Conservation (phyloP, 2,797 vertebrate species). For the Cyclopterus lumpus region DNA sequence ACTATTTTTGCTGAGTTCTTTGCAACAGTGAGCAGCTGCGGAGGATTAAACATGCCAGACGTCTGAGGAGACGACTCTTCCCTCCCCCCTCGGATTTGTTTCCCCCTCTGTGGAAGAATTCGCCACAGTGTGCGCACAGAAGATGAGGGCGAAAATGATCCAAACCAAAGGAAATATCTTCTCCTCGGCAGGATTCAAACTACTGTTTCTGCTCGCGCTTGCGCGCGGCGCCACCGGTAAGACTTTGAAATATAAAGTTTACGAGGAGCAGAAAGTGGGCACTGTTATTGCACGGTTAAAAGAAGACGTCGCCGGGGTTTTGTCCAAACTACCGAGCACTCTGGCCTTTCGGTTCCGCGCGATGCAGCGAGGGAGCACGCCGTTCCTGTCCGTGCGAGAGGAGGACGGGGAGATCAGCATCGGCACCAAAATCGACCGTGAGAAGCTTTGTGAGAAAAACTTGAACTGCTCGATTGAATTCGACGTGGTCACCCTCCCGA, state of each 20-base stretch:
- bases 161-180: slow-evolving; percentile 59
- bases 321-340: slow-evolving; percentile 89
- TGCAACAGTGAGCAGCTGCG: slow-evolving; percentile 17
- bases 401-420: slow-evolving; percentile 95
- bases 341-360: slow-evolving; percentile 91
- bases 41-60: slow-evolving; percentile 75
- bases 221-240: slow-evolving; percentile 78
- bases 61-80: slow-evolving; percentile 55
- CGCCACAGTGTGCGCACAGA: slow-evolving; percentile 44
- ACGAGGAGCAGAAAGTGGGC: slow-evolving; percentile 95
- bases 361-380: slow-evolving; percentile 91
- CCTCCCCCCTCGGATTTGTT: background rate
- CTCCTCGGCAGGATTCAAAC: slow-evolving; percentile 60
- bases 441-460: slow-evolving; percentile 95
- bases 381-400: slow-evolving; percentile 90
- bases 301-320: slow-evolving; percentile 90
- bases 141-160: slow-evolving; percentile 66
- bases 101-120: slow-evolving; percentile 54
- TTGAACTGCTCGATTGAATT: slow-evolving; percentile 96
- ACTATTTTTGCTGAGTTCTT: slow-evolving; percentile 30
- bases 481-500: slow-evolving; percentile 95
- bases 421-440: slow-evolving; percentile 93
- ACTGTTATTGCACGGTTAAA: slow-evolving; percentile 91
- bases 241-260: slow-evolving; percentile 95
- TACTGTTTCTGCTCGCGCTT: slow-evolving; percentile 68